Evolutionary conservation across 2,113 vertebrate genomes (phyloP).

Genomic region (Perca schrenkii): DNA sequence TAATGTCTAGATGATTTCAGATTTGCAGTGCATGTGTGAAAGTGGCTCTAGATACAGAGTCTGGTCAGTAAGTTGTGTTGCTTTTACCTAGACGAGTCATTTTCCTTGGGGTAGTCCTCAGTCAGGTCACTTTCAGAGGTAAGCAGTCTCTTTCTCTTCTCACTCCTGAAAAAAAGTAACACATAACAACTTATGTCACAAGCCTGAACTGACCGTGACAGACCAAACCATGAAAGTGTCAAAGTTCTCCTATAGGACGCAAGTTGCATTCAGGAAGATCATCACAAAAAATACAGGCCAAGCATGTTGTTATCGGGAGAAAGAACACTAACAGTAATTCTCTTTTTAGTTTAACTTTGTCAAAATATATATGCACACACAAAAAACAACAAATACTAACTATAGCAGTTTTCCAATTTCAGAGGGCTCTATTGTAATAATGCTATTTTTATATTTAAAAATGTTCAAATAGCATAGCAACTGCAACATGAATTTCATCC

Average conservation of each 20-base stretch:
- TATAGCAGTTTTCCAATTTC: not conserved
- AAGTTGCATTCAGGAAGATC: not conserved
- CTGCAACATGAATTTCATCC: slow-evolving; percentile 7
- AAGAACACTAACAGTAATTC: not conserved
- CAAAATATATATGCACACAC: not conserved
- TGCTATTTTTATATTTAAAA: not conserved
- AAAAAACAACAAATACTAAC: not conserved
- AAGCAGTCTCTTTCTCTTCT: slow-evolving; percentile 93
- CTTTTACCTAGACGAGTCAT: slow-evolving; percentile 94
- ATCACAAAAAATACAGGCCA: not conserved
- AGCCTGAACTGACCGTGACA: not conserved
- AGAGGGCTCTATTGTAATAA: not conserved
- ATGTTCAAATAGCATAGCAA: not conserved
- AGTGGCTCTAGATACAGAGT: too few species aligned
- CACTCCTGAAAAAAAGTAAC: slow-evolving; percentile 79
- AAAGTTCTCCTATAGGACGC: not conserved
- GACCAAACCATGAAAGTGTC: not conserved
- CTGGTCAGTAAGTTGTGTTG: not conserved
- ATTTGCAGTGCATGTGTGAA: too few species aligned
- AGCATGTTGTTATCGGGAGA: not conserved
- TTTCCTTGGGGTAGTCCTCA: slow-evolving; percentile 99
- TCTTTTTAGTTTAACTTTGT: not conserved
- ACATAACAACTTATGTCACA: not conserved
- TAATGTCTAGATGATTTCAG: too few species aligned
- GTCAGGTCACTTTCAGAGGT: slow-evolving; percentile 89